A percentile compares a stretch with the other conserved stretches of the same genome.
Evolutionary conservation across 2,888 invertebrate genomes (phyloP).

Genomic region (Lasioglossum zephyrum): DNA sequence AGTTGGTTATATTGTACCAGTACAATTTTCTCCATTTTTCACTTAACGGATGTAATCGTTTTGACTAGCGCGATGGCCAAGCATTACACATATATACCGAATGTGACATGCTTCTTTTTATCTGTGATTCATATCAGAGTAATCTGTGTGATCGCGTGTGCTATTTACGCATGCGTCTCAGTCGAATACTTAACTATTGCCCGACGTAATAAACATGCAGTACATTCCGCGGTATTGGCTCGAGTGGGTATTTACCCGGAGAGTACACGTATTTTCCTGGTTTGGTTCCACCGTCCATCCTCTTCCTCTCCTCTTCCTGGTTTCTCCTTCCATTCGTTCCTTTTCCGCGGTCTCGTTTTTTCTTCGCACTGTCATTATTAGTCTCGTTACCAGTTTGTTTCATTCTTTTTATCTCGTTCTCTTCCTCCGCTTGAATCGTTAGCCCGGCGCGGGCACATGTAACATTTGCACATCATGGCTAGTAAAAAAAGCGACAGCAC

Average conservation of each 20-base stretch:
- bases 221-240: slow-evolving; percentile 14
- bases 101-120: not conserved
- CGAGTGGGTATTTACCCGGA: not conserved
- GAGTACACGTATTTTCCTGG: too few species aligned
- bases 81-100: not conserved
- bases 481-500: not conserved
- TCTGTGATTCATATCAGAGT: not conserved
- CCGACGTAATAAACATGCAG: slow-evolving; percentile 3
- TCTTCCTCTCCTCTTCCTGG: not conserved
- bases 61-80: not conserved
- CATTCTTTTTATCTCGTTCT: not conserved
- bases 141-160: not conserved
- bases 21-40: not conserved
- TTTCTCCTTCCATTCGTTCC: slow-evolving; percentile 70
- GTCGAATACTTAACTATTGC: slow-evolving; percentile 8
- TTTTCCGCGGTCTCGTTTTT: not conserved
- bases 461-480: slow-evolving; percentile 24
- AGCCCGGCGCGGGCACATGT: not conserved
- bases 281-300: not conserved
- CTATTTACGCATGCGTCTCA: slow-evolving; percentile 33
- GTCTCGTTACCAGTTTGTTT: not conserved
- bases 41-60: not conserved
- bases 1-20: not conserved
- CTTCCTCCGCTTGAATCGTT: not conserved
- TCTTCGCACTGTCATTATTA: not conserved